Evolutionary conservation across 2,113 vertebrate species (phyloP).

Genomic region (Philantomba maxwellii): DNA sequence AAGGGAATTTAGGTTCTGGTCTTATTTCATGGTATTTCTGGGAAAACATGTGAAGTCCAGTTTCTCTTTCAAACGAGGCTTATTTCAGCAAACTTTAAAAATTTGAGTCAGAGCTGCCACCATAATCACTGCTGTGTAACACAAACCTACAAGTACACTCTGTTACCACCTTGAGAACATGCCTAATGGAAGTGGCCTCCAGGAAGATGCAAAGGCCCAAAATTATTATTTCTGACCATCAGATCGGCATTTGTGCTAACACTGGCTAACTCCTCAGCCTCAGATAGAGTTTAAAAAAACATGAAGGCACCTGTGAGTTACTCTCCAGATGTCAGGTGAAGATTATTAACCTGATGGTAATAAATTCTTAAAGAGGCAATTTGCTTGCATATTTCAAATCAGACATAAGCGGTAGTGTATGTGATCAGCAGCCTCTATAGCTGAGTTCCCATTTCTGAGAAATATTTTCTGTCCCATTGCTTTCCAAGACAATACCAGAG

Average conservation of each 20-base stretch:
- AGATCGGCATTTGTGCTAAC: not conserved
- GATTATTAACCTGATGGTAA: not conserved
- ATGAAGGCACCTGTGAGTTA: not conserved
- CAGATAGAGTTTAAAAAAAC: not conserved
- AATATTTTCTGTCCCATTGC: not conserved
- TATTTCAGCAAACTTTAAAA: not conserved
- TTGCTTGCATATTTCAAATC: not conserved
- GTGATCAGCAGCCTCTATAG: not conserved
- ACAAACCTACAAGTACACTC: not conserved
- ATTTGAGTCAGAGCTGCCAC: not conserved
- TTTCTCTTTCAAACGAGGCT: constrained; percentile 20
- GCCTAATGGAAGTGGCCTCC: not conserved
- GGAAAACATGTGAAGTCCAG: not conserved
- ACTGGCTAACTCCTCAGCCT: not conserved
- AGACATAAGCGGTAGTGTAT: not conserved
- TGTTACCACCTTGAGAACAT: not conserved
- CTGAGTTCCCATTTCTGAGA: not conserved
- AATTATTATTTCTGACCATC: constrained; percentile 18
- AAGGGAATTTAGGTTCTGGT: not conserved
- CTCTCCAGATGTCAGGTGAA: not conserved
- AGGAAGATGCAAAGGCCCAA: not conserved
- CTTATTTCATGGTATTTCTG: constrained; percentile 1
- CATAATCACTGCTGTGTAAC: not conserved
- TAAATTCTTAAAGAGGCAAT: not conserved
- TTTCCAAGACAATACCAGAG: not conserved